A percentile compares a stretch with the other conserved stretches of the same genome.
Conservation (phyloP, 2,888 invertebrate genomes). For the Chloroclystis v-ata region DNA sequence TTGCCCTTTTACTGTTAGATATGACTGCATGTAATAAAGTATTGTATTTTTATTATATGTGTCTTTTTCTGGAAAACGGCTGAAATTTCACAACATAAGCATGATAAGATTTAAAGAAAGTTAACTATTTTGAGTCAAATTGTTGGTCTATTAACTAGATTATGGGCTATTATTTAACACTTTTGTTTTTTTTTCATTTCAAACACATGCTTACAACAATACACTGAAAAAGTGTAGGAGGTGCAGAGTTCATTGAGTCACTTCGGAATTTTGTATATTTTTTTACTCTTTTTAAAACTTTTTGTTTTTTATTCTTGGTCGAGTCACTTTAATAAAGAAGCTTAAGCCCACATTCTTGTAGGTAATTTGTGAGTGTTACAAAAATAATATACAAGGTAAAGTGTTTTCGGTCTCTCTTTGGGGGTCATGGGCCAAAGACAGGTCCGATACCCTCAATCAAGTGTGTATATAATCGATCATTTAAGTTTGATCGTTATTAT, state of each 20-base stretch:
- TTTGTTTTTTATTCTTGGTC: constrained; percentile 19
- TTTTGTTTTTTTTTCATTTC: too few species aligned
- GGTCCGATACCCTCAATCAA: neutral
- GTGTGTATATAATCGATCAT: neutral
- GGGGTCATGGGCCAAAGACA: constrained; percentile 1
- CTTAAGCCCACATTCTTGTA: constrained; percentile 21
- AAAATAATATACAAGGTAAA: constrained; percentile 14
- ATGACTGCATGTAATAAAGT: constrained; percentile 4
- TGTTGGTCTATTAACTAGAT: too few species aligned
- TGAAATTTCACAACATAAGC: neutral
- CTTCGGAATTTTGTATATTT: constrained; percentile 17
- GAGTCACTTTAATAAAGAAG: constrained; percentile 22
- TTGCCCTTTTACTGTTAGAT: neutral
- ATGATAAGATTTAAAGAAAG: neutral
- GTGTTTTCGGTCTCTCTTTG: constrained; percentile 6
- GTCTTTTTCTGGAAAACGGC: neutral
- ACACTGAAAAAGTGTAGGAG: too few species aligned
- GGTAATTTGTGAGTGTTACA: constrained; percentile 3
- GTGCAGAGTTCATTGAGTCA: constrained; percentile 16
- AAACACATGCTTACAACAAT: too few species aligned
- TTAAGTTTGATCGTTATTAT: neutral
- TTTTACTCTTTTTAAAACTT: constrained; percentile 4
- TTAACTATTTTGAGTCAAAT: too few species aligned
- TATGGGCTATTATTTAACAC: too few species aligned
- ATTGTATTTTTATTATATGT: neutral